phyloP scores from a whole-genome alignment of 2,797 vertebrate genomes.

The Crax fasciolata region DNA sequence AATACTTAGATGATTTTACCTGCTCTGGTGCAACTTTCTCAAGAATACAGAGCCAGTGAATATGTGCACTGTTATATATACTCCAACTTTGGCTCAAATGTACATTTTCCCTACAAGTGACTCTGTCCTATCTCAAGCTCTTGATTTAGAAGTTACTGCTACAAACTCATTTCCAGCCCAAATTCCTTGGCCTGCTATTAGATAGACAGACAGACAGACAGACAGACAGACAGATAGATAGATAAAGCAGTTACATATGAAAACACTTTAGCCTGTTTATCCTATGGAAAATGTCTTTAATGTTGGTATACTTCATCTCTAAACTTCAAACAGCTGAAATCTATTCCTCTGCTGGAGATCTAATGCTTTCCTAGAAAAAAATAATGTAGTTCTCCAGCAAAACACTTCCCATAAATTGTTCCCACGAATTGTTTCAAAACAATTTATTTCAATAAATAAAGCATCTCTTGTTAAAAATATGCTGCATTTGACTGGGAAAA shows the following conservation, averaged over 20 bases:
- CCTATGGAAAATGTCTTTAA: background rate
- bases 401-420: background rate
- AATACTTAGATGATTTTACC: constrained; percentile 54
- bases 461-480: background rate
- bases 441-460: constrained; percentile 26
- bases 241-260: background rate
- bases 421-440: background rate
- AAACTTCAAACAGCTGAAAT: background rate
- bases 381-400: background rate
- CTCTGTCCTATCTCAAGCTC: constrained; percentile 2
- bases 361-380: background rate
- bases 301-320: background rate
- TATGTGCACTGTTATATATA: constrained; percentile 51
- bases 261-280: background rate
- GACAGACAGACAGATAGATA: background rate
- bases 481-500: background rate
- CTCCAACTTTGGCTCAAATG: constrained; percentile 66
- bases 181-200: constrained; percentile 27
- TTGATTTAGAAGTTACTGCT: constrained; percentile 8
- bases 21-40: constrained; percentile 57
- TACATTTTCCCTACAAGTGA: constrained; percentile 22
- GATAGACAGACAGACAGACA: background rate
- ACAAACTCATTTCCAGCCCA: background rate
- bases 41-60: constrained; percentile 66
- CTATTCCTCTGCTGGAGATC: background rate